Conservation (phyloP, 2,113 vertebrate genomes). For the Cygnus buccinator region DNA sequence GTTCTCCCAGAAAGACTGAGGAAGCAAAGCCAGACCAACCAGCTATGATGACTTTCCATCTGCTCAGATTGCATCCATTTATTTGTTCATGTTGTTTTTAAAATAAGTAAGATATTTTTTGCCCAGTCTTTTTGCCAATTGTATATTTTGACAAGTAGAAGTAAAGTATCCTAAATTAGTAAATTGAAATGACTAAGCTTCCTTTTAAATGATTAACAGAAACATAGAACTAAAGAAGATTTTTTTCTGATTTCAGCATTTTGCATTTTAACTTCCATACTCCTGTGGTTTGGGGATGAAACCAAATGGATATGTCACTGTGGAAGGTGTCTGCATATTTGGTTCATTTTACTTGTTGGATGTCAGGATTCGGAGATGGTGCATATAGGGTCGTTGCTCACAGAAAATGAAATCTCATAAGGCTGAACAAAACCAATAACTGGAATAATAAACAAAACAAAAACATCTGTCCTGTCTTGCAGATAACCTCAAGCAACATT, state of each 20-base stretch:
- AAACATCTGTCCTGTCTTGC: conserved; percentile 25
- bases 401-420: conserved; percentile 24
- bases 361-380: background rate
- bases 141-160: background rate
- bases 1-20: background rate
- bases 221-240: background rate
- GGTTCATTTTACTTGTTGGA: background rate
- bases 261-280: background rate
- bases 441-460: conserved; percentile 46
- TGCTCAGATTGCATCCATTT: background rate
- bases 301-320: background rate
- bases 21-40: background rate
- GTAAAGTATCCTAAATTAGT: background rate
- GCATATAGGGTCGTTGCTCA: background rate
- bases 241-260: background rate
- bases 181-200: background rate
- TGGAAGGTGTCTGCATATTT: background rate
- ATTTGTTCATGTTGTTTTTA: background rate
- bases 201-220: background rate
- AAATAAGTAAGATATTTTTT: background rate
- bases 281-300: background rate
- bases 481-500: conserved; percentile 22
- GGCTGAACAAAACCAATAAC: background rate
- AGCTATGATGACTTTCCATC: background rate
- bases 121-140: no score